Base-by-base conservation (phyloP, 1,140 invertebrate genomes). In the Aphelenchoides avenae region DNA sequence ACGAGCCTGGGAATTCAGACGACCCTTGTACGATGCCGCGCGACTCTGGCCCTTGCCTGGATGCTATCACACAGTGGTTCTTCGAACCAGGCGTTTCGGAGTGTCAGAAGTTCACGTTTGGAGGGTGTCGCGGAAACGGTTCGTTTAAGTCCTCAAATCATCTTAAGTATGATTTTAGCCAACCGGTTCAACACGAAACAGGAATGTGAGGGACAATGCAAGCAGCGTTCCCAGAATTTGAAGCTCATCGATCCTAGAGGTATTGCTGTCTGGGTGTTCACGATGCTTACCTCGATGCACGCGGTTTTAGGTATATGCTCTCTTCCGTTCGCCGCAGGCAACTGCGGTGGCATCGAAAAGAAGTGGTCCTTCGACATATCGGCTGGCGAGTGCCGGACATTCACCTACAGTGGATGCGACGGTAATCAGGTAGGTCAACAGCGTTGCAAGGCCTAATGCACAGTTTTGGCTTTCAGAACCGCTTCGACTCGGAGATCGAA, bases 301-400 rank as follows among this genome's bases (percentile, higher is more conserved):
- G 52, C 37, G 57, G 18, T 40, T 68, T 64, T 40, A 65, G 66
- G 57, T 22, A 26, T 66, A 20, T 95, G 91, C 75, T 83, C 85
- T 20, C 84, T 88, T 66, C 80, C 85, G 0, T 83, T 85, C 63
- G 85, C 87, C 30, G 75, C 80, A 61, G 92, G 92, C 5, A 85
- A 87, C 0, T 96, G 92, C 73, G 72, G 81, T 47, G 89, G 88
- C 9, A 86, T 85, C 29, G 20, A 63, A 15, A 79, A 84, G 49
- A 53, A 54, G 66, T 94, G 89, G 88, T 87, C 87, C 79, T 94
- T 88, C 82, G 87, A 90, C 77, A 80, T 81, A 40, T 81, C 82
- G 30, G 85, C 88, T 76, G 87, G 89, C 75, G 83, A 86, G 52
- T 96, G 92, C 83, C 82, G 87, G 81, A 87, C 88, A 43, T 96